These are phyloP conservation scores for Chromoteleia sp. DNA, from an alignment of 2,888 invertebrate species.

Conservation along the genomic window DNA sequence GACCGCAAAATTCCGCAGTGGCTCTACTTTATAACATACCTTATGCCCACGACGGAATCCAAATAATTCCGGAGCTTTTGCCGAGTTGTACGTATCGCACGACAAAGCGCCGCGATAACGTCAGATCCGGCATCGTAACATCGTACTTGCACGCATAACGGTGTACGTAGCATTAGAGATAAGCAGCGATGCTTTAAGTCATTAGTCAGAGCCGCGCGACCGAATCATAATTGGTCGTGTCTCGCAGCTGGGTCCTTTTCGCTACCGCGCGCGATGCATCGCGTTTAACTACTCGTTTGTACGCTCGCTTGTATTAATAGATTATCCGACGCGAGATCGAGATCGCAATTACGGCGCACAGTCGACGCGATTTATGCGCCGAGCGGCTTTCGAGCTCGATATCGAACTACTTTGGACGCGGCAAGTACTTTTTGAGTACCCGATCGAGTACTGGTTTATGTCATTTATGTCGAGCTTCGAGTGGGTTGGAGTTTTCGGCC, in stretches of 20 bases:
- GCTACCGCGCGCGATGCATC: constrained; percentile 21
- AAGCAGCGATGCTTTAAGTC: constrained; percentile 54
- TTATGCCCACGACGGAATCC: constrained; percentile 49
- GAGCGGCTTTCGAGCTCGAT: constrained; percentile 11
- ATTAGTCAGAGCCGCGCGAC: constrained; percentile 56
- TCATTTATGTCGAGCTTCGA: neutral
- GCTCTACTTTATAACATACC: constrained; percentile 57
- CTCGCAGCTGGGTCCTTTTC: constrained; percentile 41
- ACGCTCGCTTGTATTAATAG: constrained; percentile 58
- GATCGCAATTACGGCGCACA: constrained; percentile 51
- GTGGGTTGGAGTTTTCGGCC: neutral
- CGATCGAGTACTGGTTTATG: constrained; percentile 16
- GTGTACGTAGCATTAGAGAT: constrained; percentile 34
- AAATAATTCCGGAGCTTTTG: constrained; percentile 54
- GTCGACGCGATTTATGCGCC: constrained; percentile 47
- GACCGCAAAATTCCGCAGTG: constrained; percentile 51
- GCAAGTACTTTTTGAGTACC: constrained; percentile 1
- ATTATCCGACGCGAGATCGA: constrained; percentile 45
- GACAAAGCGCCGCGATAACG: constrained; percentile 62
- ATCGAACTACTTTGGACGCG: constrained; percentile 1
- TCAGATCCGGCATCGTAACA: constrained; percentile 30
- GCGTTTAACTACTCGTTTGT: constrained; percentile 56
- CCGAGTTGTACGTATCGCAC: constrained; percentile 34
- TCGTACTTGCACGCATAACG: constrained; percentile 48
- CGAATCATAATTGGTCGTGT: constrained; percentile 61